These are phyloP conservation scores for Hirudinaria manillensis DNA, from an alignment of 2,888 invertebrate species.

Conservation along the genomic window DNA sequence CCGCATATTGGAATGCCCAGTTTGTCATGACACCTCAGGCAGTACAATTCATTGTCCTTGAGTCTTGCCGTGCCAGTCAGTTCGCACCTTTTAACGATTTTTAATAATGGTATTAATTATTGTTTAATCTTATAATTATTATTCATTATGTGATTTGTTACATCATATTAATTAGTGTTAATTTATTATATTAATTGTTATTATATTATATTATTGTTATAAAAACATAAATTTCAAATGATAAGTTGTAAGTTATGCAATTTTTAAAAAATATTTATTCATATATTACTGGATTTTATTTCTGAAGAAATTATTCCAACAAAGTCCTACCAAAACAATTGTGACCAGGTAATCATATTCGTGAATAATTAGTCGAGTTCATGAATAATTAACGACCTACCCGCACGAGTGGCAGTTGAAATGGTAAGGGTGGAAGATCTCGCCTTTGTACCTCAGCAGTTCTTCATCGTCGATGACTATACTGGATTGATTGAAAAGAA, in stretches of 20 bases:
- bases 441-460: constrained; percentile 64
- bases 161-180: too few species aligned
- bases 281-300: too few species aligned
- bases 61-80: constrained; percentile 91
- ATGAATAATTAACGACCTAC: constrained; percentile 44
- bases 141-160: too few species aligned
- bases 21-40: constrained; percentile 94
- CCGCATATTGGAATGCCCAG: constrained; percentile 99
- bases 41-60: constrained; percentile 90
- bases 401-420: constrained; percentile 79
- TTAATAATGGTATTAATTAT: neutral
- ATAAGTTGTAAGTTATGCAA: too few species aligned
- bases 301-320: too few species aligned
- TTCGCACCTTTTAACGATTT: constrained; percentile 67
- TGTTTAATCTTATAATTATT: neutral
- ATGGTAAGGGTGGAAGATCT: constrained; percentile 98
- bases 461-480: constrained; percentile 55
- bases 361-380: too few species aligned
- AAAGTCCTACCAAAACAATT: too few species aligned
- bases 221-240: too few species aligned
- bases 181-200: too few species aligned
- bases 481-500: neutral
- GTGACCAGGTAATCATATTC: neutral
- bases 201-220: too few species aligned
- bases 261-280: too few species aligned